Evolutionary conservation across 2,888 invertebrate species (phyloP).

Genomic region (Eugnorisma glareosa): DNA sequence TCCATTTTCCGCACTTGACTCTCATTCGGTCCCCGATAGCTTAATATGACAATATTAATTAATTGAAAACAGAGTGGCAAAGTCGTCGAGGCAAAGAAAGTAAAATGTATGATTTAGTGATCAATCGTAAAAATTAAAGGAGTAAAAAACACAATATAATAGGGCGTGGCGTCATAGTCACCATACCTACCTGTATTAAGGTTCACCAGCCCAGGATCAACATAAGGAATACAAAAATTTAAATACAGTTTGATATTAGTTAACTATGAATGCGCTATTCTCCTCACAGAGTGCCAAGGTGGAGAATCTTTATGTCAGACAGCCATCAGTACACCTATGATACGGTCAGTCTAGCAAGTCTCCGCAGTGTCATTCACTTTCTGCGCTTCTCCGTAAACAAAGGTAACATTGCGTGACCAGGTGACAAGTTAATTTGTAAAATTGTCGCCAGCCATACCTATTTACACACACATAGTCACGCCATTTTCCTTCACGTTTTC

Average conservation of each 20-base stretch:
- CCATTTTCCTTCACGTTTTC: slow-evolving; percentile 16
- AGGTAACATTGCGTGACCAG: slow-evolving; percentile 41
- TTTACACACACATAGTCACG: slow-evolving; percentile 31
- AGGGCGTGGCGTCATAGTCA: neutral
- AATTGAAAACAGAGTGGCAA: neutral
- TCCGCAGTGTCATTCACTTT: neutral
- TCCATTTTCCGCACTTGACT: too few relatives aligned
- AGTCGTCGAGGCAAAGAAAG: neutral
- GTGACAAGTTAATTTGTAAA: slow-evolving; percentile 19
- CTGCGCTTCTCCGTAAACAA: slow-evolving; percentile 24
- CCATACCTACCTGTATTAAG: neutral
- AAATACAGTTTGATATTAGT: neutral
- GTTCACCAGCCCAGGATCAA: neutral
- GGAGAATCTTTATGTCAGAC: neutral
- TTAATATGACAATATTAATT: too few relatives aligned
- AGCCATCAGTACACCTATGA: neutral
- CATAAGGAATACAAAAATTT: neutral
- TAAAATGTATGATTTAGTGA: neutral
- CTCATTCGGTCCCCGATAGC: too few relatives aligned
- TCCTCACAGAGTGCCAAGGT: neutral
- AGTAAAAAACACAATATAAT: neutral
- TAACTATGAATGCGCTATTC: neutral
- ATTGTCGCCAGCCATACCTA: slow-evolving; percentile 29
- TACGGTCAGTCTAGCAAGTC: neutral
- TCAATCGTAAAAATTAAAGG: neutral